These are phyloP conservation scores for Carterocephalus palaemon DNA, from an alignment of 2,888 invertebrate genomes.

Conservation along the genomic window DNA sequence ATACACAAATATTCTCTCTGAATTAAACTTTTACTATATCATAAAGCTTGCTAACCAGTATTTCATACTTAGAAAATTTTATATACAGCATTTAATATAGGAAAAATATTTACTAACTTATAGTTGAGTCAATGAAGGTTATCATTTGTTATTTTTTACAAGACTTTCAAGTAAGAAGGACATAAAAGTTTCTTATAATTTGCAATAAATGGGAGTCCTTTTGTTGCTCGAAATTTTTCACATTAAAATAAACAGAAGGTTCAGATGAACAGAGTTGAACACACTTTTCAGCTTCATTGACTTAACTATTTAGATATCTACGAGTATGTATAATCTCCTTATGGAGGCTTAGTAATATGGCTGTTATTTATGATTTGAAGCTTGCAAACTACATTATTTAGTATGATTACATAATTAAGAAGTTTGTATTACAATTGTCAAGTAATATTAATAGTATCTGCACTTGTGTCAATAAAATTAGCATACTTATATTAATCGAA, in stretches of 20 bases:
- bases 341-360: conserved; percentile 33
- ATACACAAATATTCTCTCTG: conserved; percentile 8
- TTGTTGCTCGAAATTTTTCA: too few species aligned
- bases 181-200: too few species aligned
- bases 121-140: too few species aligned
- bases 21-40: conserved; percentile 12
- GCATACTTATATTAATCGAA: conserved; percentile 55
- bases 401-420: conserved; percentile 51
- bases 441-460: conserved; percentile 56
- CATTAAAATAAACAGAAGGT: too few species aligned
- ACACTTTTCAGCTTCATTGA: too few species aligned
- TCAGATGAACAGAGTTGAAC: too few species aligned
- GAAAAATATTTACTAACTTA: conserved; percentile 21
- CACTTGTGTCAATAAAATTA: conserved; percentile 59
- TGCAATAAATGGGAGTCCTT: too few species aligned
- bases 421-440: conserved; percentile 65
- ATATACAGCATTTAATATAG: conserved; percentile 24
- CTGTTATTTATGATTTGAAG: conserved; percentile 48
- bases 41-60: conserved; percentile 28
- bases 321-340: conserved; percentile 46
- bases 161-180: too few species aligned
- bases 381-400: conserved; percentile 56
- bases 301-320: too few species aligned
- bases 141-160: too few species aligned
- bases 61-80: conserved; percentile 20